Evolutionary conservation across 2,888 invertebrate genomes (phyloP).

Genomic region (Stenurella melanura): DNA sequence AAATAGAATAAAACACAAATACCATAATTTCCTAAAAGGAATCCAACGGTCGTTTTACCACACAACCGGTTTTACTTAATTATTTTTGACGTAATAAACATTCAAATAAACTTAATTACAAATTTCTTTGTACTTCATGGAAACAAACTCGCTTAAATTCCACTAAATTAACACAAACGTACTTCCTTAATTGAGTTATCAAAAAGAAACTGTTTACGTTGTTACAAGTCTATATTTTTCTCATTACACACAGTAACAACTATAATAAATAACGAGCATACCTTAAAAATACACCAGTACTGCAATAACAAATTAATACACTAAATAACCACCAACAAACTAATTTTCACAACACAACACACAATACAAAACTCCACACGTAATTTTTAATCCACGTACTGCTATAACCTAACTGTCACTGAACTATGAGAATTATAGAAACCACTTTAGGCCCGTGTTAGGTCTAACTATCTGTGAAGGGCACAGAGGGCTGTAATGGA

Average conservation of each 20-base stretch:
- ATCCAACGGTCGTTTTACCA: neutral
- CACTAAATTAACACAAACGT: neutral
- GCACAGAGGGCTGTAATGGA: neutral
- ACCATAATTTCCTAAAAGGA: neutral
- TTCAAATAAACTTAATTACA: neutral
- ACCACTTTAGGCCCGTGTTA: constrained; percentile 12
- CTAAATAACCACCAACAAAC: neutral
- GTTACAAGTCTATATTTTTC: neutral
- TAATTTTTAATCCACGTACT: constrained; percentile 11
- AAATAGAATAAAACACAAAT: neutral
- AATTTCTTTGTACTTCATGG: neutral
- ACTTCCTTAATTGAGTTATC: neutral
- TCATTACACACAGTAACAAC: neutral
- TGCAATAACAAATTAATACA: neutral
- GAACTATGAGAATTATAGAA: constrained; percentile 15
- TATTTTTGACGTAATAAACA: neutral
- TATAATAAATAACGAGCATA: neutral
- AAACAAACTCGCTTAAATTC: neutral
- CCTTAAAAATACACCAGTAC: neutral
- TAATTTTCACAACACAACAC: neutral
- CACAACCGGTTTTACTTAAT: neutral
- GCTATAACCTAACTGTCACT: constrained; percentile 21
- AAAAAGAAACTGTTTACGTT: neutral
- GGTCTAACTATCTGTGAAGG: constrained; percentile 27
- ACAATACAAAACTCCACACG: constrained; percentile 1